Evolutionary conservation across 1,140 invertebrate species (phyloP), one percentile per base, ranked within the genome.

Genomic region (Sinella curviseta): DNA sequence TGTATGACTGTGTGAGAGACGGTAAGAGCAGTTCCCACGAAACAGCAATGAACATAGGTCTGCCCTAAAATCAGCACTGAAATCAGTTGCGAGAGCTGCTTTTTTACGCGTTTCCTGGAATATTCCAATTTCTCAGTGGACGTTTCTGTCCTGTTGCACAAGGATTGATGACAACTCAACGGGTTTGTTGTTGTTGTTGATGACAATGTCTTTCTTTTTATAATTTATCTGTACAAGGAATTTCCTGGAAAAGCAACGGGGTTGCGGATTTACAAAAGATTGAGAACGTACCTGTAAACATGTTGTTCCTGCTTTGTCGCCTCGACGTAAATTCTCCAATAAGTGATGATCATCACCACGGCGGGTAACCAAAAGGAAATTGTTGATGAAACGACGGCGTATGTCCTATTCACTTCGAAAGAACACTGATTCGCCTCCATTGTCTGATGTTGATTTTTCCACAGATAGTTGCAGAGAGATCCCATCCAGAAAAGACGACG

Each of bases 331-430:
- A 98, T 97, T 86, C 93, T 91, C 87, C 94, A 94, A 87, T 98
- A 98, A 90, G 97, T 96, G 84, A 93, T 93, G 67, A 97, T 90
- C 96, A 98, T 98, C 80, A 97, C 95, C 83, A 95, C 92, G 57
- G 95, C 94, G 0, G 97, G 97, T 65, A 97, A 92, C 96, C 96
- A 98, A 87, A 98, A 98, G 83, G 95, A 97, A 73, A 98, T 92
- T 87, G 93, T 92, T 31, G 95, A 97, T 26, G 95, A 97, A 48
- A 98, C 90, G 77, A 97, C 90, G 26, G 95, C 95, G 84, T 97
- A 98, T 1, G 92, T 90, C 87, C 92, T 92, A 88, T 97, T 98
- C 79, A 97, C 96, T 78, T 92, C 91, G 85, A 97, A 97, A 82
- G 90, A 90, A 86, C 96, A 98, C 82, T 92, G 88, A 82, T 94